These are phyloP conservation scores for Celastrina argiolus DNA, from an alignment of 2,888 invertebrate species.

Conservation along the genomic window DNA sequence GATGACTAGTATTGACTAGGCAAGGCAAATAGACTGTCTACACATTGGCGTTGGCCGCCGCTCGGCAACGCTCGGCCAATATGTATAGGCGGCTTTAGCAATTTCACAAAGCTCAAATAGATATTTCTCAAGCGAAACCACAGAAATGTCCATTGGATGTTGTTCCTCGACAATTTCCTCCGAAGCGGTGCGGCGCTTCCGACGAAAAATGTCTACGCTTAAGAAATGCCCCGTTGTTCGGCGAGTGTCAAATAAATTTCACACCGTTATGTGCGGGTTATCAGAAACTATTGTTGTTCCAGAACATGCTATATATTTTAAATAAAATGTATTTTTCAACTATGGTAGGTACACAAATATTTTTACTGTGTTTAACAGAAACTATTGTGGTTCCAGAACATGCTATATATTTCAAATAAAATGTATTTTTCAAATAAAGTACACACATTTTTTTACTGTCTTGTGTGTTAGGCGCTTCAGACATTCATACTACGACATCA, in stretches of 20 bases:
- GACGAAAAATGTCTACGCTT: slow-evolving; percentile 4
- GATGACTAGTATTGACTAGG: too few relatives aligned
- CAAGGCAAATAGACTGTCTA: too few relatives aligned
- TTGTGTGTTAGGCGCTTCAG: too few relatives aligned
- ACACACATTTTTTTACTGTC: too few relatives aligned
- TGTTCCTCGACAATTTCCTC: slow-evolving; percentile 10
- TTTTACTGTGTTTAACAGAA: neutral
- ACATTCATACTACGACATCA: too few relatives aligned
- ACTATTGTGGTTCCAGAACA: neutral
- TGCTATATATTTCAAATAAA: neutral
- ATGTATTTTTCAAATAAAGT: too few relatives aligned
- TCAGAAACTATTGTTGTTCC: slow-evolving; percentile 1
- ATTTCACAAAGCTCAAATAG: neutral
- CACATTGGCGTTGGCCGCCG: too few relatives aligned
- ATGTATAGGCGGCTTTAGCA: too few relatives aligned
- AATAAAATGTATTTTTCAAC: neutral
- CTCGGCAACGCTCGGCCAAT: too few relatives aligned
- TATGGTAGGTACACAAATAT: too few relatives aligned
- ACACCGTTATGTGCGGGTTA: neutral
- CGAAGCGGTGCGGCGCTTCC: neutral
- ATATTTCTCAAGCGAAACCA: neutral
- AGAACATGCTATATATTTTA: neutral
- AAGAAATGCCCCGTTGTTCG: neutral
- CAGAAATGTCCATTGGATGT: slow-evolving; percentile 6
- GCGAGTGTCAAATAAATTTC: slow-evolving; percentile 1